These are phyloP conservation scores for Myotis daubentonii DNA, from an alignment of 2,797 vertebrate genomes.

Conservation along the genomic window DNA sequence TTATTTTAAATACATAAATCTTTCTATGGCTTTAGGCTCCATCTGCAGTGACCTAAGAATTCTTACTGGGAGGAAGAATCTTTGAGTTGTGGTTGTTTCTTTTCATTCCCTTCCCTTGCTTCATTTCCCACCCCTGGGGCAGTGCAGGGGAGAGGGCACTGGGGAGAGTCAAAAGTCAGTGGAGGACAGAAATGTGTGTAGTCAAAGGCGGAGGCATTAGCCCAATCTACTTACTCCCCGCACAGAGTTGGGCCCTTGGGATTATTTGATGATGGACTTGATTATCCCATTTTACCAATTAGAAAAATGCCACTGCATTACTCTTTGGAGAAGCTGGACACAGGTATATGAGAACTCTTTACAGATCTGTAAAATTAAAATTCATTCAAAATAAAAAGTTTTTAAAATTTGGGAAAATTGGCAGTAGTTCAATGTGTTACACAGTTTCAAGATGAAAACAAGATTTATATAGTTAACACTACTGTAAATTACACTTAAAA, in stretches of 20 bases:
- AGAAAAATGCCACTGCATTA: neutral
- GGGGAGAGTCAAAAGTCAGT: neutral
- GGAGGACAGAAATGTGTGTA: neutral
- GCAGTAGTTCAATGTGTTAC: neutral
- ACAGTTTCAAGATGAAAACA: neutral
- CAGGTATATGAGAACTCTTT: neutral
- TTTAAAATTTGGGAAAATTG: neutral
- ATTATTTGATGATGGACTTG: neutral
- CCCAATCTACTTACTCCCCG: neutral
- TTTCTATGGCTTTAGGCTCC: neutral
- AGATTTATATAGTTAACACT: neutral
- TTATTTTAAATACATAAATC: neutral
- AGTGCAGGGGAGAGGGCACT: neutral
- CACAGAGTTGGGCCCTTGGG: neutral
- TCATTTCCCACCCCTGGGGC: neutral
- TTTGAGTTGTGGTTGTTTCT: neutral
- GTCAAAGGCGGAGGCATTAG: neutral
- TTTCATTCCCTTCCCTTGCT: neutral
- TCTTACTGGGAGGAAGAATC: neutral
- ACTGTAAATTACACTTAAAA: neutral
- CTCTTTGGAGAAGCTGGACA: neutral
- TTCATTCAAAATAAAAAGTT: neutral
- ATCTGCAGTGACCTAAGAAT: neutral
- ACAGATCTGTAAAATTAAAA: neutral
- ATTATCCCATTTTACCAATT: conserved; percentile 20